phyloP scores from a whole-genome alignment of 1,140 invertebrate genomes.

The Asbolus verrucosus region DNA sequence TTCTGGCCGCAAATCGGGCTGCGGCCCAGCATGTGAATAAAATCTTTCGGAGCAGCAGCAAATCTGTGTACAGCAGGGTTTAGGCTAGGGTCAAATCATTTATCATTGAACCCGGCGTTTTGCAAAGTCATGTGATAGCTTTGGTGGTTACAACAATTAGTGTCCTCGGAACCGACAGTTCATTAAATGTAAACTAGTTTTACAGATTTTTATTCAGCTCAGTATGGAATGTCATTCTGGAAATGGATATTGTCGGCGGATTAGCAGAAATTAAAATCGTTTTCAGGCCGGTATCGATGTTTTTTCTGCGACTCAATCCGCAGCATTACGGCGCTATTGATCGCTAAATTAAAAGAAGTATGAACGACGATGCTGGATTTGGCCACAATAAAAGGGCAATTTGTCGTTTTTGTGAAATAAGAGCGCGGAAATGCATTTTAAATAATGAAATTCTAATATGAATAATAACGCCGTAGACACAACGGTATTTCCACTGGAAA shows the following conservation, averaged over 20 bases:
- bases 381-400: constrained; percentile 5
- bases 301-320: no score
- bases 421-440: neutral
- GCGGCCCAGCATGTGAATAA: no score
- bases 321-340: no score
- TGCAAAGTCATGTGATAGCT: constrained; percentile 49
- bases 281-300: neutral
- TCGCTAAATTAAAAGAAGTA: no score
- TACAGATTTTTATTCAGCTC: constrained; percentile 40
- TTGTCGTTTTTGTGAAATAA: neutral
- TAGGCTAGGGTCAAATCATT: constrained; percentile 45
- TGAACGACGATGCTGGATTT: neutral
- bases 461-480: neutral
- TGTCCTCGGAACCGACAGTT: constrained; percentile 46
- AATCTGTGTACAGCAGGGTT: constrained; percentile 19
- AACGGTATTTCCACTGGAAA: constrained; percentile 1
- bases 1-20: neutral
- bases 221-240: constrained; percentile 22
- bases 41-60: no score
- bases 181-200: constrained; percentile 46
- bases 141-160: constrained; percentile 48
- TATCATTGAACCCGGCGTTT: constrained; percentile 45
- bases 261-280: constrained; percentile 28
- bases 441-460: constrained; percentile 10
- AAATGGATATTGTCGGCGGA: constrained; percentile 42